Evolutionary conservation across 2,888 invertebrate genomes (phyloP).

Genomic region (Lamproptera curius): DNA sequence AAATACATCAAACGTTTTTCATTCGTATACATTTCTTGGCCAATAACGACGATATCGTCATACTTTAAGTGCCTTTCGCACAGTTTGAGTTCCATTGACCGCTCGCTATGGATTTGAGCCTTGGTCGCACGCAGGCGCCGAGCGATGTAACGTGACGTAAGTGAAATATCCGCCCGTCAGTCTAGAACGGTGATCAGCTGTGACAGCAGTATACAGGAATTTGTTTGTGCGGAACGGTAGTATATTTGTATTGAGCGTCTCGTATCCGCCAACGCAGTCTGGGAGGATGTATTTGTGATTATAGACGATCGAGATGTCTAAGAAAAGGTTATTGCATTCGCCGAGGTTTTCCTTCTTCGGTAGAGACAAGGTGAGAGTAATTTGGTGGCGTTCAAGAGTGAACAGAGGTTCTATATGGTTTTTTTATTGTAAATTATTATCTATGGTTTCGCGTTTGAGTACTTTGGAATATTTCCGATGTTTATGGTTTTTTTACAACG

Average conservation of each 20-base stretch:
- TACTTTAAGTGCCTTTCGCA: not conserved
- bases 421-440: too few species aligned
- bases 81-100: slow-evolving; percentile 16
- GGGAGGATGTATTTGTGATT: not conserved
- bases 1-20: slow-evolving; percentile 4
- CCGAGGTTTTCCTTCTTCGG: slow-evolving; percentile 19
- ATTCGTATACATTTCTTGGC: slow-evolving; percentile 18
- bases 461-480: too few species aligned
- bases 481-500: too few species aligned
- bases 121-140: slow-evolving; percentile 18
- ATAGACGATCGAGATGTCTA: slow-evolving; percentile 9
- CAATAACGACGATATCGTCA: too few species aligned
- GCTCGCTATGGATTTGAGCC: slow-evolving; percentile 11
- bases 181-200: not conserved
- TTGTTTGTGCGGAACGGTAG: slow-evolving; percentile 16
- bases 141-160: slow-evolving; percentile 17
- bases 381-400: too few species aligned
- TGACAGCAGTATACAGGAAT: slow-evolving; percentile 16
- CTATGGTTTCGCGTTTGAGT: too few species aligned
- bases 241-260: slow-evolving; percentile 6
- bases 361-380: slow-evolving; percentile 16
- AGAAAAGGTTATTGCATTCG: slow-evolving; percentile 20
- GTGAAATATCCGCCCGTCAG: slow-evolving; percentile 1
- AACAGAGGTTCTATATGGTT: too few species aligned
- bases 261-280: not conserved